Evolutionary conservation across 2,888 invertebrate species (phyloP).

Genomic region (Xylota segnis): DNA sequence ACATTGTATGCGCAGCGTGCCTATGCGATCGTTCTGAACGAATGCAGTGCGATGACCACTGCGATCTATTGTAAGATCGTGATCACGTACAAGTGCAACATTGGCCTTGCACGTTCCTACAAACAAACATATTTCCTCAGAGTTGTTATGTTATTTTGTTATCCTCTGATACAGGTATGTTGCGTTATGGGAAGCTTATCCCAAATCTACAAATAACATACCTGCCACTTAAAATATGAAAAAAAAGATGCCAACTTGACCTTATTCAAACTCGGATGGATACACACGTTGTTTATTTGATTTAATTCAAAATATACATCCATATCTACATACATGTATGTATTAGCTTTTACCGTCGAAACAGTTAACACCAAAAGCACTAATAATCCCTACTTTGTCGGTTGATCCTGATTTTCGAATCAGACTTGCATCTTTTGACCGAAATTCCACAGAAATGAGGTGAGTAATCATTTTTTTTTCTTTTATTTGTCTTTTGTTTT

Average conservation of each 20-base stretch:
- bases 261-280: not conserved
- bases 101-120: too few species aligned
- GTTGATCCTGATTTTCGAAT: slow-evolving; percentile 18
- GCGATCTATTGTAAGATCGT: too few species aligned
- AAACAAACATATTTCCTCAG: too few species aligned
- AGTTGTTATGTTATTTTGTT: too few species aligned
- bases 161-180: too few species aligned
- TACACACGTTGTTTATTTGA: not conserved
- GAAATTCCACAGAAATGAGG: slow-evolving; percentile 32
- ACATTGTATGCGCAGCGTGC: too few species aligned
- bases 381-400: slow-evolving; percentile 18
- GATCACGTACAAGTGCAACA: too few species aligned
- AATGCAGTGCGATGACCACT: too few species aligned
- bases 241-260: not conserved
- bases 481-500: slow-evolving; percentile 1
- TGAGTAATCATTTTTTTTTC: slow-evolving; percentile 8
- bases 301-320: not conserved
- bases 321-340: not conserved
- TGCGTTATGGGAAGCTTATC: too few species aligned
- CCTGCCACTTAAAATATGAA: too few species aligned
- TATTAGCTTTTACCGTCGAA: not conserved
- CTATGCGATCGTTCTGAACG: too few species aligned
- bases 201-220: too few species aligned
- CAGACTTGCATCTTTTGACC: slow-evolving; percentile 2
- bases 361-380: not conserved